phyloP scores from a whole-genome alignment of 2,113 vertebrate genomes.

The Crotalus tigris region DNA sequence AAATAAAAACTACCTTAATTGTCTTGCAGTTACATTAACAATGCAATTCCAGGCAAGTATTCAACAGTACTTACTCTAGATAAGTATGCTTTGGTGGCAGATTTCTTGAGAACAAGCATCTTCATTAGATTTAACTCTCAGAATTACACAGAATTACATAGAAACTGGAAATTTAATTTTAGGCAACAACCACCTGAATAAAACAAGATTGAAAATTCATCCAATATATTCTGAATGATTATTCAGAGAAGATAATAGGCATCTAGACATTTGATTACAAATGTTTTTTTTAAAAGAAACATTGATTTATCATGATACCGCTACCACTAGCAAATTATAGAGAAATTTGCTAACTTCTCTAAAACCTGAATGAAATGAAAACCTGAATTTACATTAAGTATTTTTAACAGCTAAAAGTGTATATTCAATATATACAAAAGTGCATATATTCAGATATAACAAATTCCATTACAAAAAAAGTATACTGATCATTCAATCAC shows the following conservation, averaged over 20 bases:
- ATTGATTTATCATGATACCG: not conserved
- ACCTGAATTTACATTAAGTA: not conserved
- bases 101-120: not conserved
- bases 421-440: too few species aligned
- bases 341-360: not conserved
- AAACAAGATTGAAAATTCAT: too few species aligned
- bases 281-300: not conserved
- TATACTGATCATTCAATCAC: not conserved
- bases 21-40: not conserved
- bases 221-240: not conserved
- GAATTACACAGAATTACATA: not conserved
- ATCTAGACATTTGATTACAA: not conserved
- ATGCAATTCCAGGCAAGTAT: not conserved
- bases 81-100: not conserved
- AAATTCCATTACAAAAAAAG: not conserved
- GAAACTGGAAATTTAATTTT: not conserved
- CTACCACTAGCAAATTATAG: not conserved
- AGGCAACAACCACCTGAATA: not conserved
- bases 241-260: not conserved
- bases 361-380: not conserved
- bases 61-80: not conserved
- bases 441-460: not conserved
- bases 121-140: not conserved
- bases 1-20: not conserved
- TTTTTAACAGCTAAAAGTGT: not conserved